Evolutionary conservation across 2,113 vertebrate species (phyloP), one percentile per base, ranked within the genome.

Genomic region (Dendrocopos noguchii): DNA sequence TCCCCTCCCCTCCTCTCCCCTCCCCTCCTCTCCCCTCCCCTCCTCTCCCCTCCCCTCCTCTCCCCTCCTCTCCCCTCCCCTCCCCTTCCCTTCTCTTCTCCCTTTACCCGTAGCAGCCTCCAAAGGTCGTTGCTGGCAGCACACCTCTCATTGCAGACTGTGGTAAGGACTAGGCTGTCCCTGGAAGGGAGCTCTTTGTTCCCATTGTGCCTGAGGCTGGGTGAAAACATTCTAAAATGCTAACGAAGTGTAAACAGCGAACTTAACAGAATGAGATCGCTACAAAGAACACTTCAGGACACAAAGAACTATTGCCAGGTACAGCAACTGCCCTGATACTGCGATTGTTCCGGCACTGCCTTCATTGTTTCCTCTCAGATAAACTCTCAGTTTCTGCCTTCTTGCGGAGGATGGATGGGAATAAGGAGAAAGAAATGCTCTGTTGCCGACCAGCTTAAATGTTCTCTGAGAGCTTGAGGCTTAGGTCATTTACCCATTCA

Each of bases 221-320:
- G 39, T 25, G 86, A 88, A 80, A 90, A 74, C 33, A 14, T 78
- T 92, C 56, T 77, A 70, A 78, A 86, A 60, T n/a, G 27, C n/a
- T 73, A 83, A 57, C 46, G 68, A 52, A 0, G 4, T 36, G 60
- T 71, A 88, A 94, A 76, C 33, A 73, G 50, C 34, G 60, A 22
- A 64, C 44, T 91, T 64, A 29, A 81, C 91, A 92, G 33, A 93
- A 84, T 60, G 80, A 94, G 33, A 25, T 80, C 44, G 47, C 74
- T 80, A 89, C 39, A 68, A 71, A 90, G 61, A 86, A 46, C 25
- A 46, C 25, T 83, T 29, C 33, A 60, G 42, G 50, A 91, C 87
- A 84, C 27, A 74, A 85, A 94, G 72, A 18, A 66, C 89, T 79
- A 53, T 53, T 59, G 57, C 25, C 39, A 79, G 34, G 78, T 73